Evolutionary conservation across 1,140 invertebrate species (phyloP).

Genomic region (Chrysoperla carnea): DNA sequence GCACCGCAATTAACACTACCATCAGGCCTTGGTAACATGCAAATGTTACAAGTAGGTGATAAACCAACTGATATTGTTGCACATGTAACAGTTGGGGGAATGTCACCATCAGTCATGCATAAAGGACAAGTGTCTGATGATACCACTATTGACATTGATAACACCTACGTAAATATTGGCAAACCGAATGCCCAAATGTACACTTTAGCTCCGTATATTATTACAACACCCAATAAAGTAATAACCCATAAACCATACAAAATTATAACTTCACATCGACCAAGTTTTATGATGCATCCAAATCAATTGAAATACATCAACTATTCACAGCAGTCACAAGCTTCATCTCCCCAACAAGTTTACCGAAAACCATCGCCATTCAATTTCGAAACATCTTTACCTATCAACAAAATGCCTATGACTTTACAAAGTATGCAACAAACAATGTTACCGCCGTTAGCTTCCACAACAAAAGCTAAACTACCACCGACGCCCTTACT

Average conservation of each 20-base stretch:
- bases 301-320: neutral
- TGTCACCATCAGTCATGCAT: conserved; percentile 8
- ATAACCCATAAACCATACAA: neutral
- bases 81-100: conserved; percentile 9
- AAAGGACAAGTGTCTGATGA: conserved; percentile 24
- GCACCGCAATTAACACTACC: neutral
- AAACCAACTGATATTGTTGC: conserved; percentile 6
- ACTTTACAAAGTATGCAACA: conserved; percentile 16
- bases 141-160: conserved; percentile 16
- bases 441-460: conserved; percentile 19
- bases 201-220: neutral
- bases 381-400: no score
- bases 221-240: conserved; percentile 2
- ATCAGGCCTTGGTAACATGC: neutral
- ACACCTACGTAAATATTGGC: conserved; percentile 24
- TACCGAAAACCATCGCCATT: no score
- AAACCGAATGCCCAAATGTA: conserved; percentile 24
- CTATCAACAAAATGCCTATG: conserved; percentile 20
- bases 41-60: conserved; percentile 8
- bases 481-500: conserved; percentile 2
- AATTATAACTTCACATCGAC: neutral
- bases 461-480: conserved; percentile 7
- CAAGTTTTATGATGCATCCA: conserved; percentile 3
- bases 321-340: neutral
- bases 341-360: no score